Evolutionary conservation across 2,113 vertebrate genomes (phyloP).

Genomic region (Pitta sordida): DNA sequence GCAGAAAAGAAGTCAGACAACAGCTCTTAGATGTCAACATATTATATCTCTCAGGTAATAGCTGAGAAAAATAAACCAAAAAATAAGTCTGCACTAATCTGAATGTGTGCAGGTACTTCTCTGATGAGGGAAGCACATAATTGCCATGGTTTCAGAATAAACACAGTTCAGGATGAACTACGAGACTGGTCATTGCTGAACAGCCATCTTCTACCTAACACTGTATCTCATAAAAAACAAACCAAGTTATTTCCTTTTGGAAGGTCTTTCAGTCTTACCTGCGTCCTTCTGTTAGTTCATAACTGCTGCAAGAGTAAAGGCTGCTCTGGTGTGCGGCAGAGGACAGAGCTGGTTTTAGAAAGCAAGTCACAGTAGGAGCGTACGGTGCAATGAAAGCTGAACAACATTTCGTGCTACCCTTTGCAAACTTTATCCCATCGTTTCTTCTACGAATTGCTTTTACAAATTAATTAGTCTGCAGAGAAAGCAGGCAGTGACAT

Average conservation of each 20-base stretch:
- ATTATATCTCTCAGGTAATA: background rate
- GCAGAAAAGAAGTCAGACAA: background rate
- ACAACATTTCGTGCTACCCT: background rate
- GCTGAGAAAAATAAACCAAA: background rate
- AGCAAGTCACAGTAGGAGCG: background rate
- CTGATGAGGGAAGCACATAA: background rate
- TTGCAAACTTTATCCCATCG: background rate
- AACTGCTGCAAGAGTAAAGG: background rate
- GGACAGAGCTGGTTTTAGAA: background rate
- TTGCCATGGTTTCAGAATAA: background rate
- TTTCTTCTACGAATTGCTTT: background rate
- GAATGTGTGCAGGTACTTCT: accelerated
- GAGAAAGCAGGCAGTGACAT: background rate
- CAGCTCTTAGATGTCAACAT: background rate
- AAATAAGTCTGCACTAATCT: background rate
- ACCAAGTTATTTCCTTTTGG: background rate
- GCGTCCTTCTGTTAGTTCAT: background rate
- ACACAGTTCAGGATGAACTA: background rate
- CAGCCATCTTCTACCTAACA: background rate
- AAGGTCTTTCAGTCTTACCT: slow-evolving; percentile 10
- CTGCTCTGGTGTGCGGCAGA: background rate
- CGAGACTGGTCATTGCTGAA: background rate
- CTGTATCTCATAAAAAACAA: background rate
- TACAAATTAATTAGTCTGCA: background rate
- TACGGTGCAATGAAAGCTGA: accelerated